Base-by-base conservation (phyloP, 2,888 invertebrate species). In the Teinopalpus imperialis region DNA sequence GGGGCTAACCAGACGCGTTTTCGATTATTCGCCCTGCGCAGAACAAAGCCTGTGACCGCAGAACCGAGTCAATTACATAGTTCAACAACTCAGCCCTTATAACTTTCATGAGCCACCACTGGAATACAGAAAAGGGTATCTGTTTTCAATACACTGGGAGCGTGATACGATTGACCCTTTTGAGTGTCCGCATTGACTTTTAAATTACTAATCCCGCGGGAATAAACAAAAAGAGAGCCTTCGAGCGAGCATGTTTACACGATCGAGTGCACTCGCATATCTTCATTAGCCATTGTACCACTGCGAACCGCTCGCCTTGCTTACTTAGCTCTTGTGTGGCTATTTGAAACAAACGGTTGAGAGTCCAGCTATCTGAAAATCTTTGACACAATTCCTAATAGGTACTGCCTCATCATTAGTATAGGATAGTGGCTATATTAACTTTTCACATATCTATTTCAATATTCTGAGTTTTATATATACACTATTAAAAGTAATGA, bases 61-160 rank as follows among this genome's bases (percentile, higher is more conserved):
- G 80, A 81, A 76, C 83, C 83, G 74, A 88, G 88, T 88, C 86
- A 87, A 88, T 88, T 88, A 88, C 88, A 87, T 87, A 88, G 87
- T 87, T 88, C 86, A 85, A 86, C 85, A 88, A 87, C 86, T 87
- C 86, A 80, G 85, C 81, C 87, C 86, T 86, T 85, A 87, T 85
- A 87, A 88, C 86, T 87, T 87, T 85, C 86, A 86, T 82, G 81
- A 78, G 72, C 80, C 72, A 80, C 82, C 81, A 74, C 78, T 74
- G 78, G 87, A 87, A 87, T 87, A 87, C 87, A 82, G 85, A 86
- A 83, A 85, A 87, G 87, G 87, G 81, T 87, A 87, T 85, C 79
- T 78, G 83, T 86, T 88, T 87, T 86, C 86, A 87, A 87, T 87
- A 87, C 81, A 71, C 73, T 68, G 76, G 72, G 61, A 69, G 74